Conservation (phyloP, 2,888 invertebrate genomes). For the Spodoptera picta region DNA sequence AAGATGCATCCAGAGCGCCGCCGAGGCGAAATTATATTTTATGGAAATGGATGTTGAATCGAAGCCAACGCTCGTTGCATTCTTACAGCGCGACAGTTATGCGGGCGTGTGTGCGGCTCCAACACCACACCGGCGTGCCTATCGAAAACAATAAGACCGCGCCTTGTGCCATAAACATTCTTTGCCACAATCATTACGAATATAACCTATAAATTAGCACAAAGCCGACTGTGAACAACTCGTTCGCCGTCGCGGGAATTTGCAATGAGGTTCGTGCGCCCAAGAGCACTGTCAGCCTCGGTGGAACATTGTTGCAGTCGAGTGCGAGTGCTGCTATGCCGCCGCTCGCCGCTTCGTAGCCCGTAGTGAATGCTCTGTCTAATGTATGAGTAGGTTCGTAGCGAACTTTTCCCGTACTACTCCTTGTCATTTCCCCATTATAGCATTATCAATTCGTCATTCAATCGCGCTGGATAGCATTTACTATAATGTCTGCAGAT, state of each 20-base stretch:
- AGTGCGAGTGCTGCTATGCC: not conserved
- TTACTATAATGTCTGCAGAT: constrained; percentile 10
- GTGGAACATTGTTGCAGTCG: constrained; percentile 58
- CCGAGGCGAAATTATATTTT: constrained; percentile 81
- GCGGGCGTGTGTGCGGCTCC: constrained; percentile 77
- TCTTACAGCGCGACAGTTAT: constrained; percentile 80
- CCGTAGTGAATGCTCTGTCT: not conserved
- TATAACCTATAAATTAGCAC: constrained; percentile 86
- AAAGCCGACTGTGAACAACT: constrained; percentile 75
- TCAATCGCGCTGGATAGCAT: constrained; percentile 37
- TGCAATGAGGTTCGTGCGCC: constrained; percentile 71
- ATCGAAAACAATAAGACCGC: constrained; percentile 86
- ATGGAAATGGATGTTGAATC: constrained; percentile 85
- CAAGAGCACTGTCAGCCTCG: constrained; percentile 53
- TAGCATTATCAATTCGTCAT: constrained; percentile 68
- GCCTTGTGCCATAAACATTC: constrained; percentile 86
- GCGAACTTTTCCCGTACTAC: constrained; percentile 4
- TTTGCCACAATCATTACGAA: constrained; percentile 85
- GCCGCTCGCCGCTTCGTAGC: not conserved
- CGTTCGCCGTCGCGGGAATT: constrained; percentile 74
- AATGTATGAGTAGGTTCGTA: too few species aligned
- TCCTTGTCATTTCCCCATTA: constrained; percentile 13
- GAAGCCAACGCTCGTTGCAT: constrained; percentile 81
- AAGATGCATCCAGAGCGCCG: constrained; percentile 75
- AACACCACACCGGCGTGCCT: constrained; percentile 71